A percentile compares a stretch with the other conserved stretches of the same genome.
Conservation (phyloP, 2,113 vertebrate genomes). For the Uropsilus gracilis region DNA sequence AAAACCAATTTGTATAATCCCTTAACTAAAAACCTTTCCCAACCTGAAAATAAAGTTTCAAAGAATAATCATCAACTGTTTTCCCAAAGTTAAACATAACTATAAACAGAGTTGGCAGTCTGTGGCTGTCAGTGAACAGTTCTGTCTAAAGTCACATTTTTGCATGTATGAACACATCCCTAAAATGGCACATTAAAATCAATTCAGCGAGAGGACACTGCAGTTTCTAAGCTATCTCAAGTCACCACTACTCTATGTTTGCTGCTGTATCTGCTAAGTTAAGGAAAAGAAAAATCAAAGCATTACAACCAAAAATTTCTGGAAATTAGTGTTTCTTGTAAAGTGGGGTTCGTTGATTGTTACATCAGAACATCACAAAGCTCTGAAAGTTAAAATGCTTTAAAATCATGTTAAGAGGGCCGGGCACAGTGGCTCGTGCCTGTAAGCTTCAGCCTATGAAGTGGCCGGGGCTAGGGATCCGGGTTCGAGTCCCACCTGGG, state of each 20-base stretch:
- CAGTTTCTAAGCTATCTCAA: not conserved
- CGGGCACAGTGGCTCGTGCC: no score
- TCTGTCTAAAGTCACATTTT: not conserved
- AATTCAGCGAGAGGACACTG: not conserved
- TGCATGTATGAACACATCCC: not conserved
- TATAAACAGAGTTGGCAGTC: not conserved
- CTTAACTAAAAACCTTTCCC: not conserved
- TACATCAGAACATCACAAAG: not conserved
- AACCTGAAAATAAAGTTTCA: slow-evolving; percentile 13
- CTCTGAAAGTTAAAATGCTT: not conserved
- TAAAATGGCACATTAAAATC: not conserved
- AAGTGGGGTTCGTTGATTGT: not conserved
- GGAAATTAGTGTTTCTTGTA: not conserved
- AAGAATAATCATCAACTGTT: not conserved
- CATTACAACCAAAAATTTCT: not conserved
- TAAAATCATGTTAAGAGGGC: no score
- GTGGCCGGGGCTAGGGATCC: no score
- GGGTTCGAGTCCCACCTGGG: no score
- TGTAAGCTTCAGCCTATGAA: no score
- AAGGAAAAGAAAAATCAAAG: slow-evolving; percentile 28
- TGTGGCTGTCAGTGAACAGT: not conserved
- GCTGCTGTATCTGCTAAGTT: not conserved
- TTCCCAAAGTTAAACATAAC: slow-evolving; percentile 12
- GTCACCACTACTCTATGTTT: not conserved
- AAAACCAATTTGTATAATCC: slow-evolving; percentile 8